A percentile compares a stretch with the other conserved stretches of the same genome.
These are phyloP conservation scores for Oligia latruncula DNA, from an alignment of 2,888 invertebrate species.

Conservation along the genomic window DNA sequence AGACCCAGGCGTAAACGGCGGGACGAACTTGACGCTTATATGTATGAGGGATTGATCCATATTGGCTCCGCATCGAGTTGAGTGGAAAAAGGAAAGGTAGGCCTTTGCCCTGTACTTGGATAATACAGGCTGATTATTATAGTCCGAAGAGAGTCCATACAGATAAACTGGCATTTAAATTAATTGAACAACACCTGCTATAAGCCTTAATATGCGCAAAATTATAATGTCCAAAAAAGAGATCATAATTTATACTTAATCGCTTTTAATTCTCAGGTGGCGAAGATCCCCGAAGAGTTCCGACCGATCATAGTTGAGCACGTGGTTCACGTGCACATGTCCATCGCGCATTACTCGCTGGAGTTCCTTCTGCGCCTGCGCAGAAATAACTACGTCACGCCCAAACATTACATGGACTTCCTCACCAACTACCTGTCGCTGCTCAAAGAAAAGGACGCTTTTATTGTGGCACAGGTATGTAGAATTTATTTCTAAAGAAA, in stretches of 20 bases:
- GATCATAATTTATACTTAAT: neutral
- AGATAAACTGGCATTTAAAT: neutral
- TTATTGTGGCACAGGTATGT: conserved; percentile 88
- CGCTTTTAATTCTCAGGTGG: conserved; percentile 83
- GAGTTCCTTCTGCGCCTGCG: conserved; percentile 94
- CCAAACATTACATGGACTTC: conserved; percentile 97
- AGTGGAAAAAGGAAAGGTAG: no score
- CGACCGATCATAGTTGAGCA: conserved; percentile 94
- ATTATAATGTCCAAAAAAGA: neutral
- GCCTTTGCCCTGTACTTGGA: no score
- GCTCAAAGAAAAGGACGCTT: conserved; percentile 92
- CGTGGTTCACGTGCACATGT: conserved; percentile 96
- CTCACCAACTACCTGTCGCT: conserved; percentile 94
- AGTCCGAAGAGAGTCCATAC: neutral
- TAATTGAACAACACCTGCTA: neutral
- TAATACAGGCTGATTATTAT: neutral
- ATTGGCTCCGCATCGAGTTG: no score
- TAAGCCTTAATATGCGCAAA: neutral
- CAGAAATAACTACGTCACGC: conserved; percentile 96
- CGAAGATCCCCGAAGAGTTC: conserved; percentile 92
- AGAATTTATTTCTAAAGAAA: neutral
- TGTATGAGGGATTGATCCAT: no score
- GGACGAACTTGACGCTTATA: no score
- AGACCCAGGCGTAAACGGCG: no score
- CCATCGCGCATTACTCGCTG: conserved; percentile 92